A percentile compares a stretch with the other conserved stretches of the same genome.
phyloP scores from a whole-genome alignment of 2,797 vertebrate genomes.

The Acrossocheilus wenchowensis region DNA sequence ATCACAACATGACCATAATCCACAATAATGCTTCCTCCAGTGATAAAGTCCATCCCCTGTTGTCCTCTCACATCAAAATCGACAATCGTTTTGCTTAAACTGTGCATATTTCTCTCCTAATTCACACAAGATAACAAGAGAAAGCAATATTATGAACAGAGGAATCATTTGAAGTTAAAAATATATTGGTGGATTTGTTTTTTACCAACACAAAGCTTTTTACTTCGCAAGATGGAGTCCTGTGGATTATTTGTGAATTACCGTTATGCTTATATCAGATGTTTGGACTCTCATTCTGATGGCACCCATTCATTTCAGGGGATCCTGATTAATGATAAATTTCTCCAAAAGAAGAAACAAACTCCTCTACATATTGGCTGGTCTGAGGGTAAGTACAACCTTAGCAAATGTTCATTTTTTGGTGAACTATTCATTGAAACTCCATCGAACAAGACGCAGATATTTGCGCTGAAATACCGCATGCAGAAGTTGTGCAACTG shows the following conservation, averaged over 20 bases:
- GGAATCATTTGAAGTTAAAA: background rate
- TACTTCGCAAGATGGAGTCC: background rate
- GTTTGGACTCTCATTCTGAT: background rate
- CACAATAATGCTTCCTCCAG: background rate
- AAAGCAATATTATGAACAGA: background rate
- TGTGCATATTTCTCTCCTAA: background rate
- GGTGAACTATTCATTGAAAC: background rate
- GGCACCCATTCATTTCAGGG: background rate
- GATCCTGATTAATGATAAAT: background rate
- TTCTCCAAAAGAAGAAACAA: background rate
- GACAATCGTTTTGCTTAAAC: background rate
- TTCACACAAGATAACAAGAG: background rate
- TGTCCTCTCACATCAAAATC: background rate
- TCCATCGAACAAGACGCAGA: background rate
- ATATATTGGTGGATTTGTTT: background rate
- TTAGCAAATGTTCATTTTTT: background rate
- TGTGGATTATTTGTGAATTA: background rate
- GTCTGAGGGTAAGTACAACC: background rate
- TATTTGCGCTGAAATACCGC: background rate
- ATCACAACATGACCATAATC: background rate
- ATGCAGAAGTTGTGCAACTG: background rate
- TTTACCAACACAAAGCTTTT: background rate
- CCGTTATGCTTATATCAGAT: background rate
- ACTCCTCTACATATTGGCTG: background rate
- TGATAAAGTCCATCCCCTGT: background rate